Conservation (phyloP, 2,113 vertebrate genomes). For the Emydocephalus ijimae region DNA sequence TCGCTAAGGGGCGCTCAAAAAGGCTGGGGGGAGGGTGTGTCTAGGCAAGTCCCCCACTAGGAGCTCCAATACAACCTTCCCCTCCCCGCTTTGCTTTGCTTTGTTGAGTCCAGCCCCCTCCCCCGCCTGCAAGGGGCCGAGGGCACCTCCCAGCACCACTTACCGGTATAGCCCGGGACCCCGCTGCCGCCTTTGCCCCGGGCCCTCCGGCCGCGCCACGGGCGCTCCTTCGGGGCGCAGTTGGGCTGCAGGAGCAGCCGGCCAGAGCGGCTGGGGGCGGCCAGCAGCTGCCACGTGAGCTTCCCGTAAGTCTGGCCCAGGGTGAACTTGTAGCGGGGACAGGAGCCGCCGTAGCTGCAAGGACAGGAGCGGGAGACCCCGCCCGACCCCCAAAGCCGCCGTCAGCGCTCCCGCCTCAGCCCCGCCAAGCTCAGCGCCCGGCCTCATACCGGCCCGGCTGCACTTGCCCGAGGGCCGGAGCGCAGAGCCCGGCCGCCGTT, state of each 20-base stretch:
- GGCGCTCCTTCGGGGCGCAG: not conserved
- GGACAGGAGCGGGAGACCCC: not conserved
- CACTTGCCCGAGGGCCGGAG: not conserved
- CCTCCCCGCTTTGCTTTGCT: not conserved
- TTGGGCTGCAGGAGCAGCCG: not conserved
- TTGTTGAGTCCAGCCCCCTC: not conserved
- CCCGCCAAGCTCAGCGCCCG: not conserved
- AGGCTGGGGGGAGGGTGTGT: not conserved
- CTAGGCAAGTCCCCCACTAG: not conserved
- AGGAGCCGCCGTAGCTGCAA: not conserved
- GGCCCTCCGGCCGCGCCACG: not conserved
- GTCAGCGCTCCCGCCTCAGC: not conserved
- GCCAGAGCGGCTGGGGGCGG: not conserved
- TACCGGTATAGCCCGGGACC: conserved; percentile 67
- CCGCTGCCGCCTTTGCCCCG: conserved; percentile 39
- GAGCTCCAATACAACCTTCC: not conserved
- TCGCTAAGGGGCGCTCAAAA: not conserved
- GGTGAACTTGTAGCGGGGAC: not conserved
- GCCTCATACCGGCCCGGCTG: not conserved
- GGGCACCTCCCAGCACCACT: not conserved
- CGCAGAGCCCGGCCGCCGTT: not conserved
- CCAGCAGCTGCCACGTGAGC: not conserved
- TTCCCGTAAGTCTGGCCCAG: conserved; percentile 6
- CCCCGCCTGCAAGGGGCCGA: not conserved
- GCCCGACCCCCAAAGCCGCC: not conserved